These are phyloP conservation scores for Scaptomyza graminum DNA, from an alignment of 1,140 invertebrate genomes.

Conservation along the genomic window DNA sequence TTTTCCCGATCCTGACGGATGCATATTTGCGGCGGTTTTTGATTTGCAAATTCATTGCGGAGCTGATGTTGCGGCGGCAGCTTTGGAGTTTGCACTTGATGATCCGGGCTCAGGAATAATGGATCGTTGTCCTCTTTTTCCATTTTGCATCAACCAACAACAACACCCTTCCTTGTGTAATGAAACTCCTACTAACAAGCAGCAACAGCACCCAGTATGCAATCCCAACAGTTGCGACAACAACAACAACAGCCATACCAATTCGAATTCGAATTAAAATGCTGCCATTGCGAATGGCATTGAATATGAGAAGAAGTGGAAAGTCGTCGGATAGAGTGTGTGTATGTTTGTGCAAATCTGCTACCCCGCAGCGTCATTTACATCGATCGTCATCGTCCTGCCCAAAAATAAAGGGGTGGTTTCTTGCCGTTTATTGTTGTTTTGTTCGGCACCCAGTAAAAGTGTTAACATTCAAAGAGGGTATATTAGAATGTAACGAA, in stretches of 20 bases:
- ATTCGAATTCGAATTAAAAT: conserved; percentile 82
- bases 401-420: conserved; percentile 59
- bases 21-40: too few relatives aligned
- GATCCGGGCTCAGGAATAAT: too few relatives aligned
- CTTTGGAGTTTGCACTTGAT: too few relatives aligned
- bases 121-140: too few relatives aligned
- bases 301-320: conserved; percentile 1
- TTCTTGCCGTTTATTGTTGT: conserved; percentile 46
- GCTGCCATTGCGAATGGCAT: conserved; percentile 44
- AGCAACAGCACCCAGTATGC: neutral
- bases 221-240: conserved; percentile 25
- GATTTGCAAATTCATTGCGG: too few relatives aligned
- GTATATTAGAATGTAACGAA: too few relatives aligned
- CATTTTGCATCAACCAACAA: conserved; percentile 53
- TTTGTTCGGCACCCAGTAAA: conserved; percentile 1
- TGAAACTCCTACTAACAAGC: conserved; percentile 1
- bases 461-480: too few relatives aligned
- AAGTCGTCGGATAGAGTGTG: neutral
- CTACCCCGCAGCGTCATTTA: conserved; percentile 7
- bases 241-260: conserved; percentile 74
- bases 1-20: too few relatives aligned
- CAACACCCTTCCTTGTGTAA: conserved; percentile 45
- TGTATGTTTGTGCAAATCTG: conserved; percentile 32
- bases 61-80: too few relatives aligned
- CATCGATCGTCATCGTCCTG: conserved; percentile 10